Conservation (phyloP, 2,113 vertebrate genomes). For the Orycteropus afer region DNA sequence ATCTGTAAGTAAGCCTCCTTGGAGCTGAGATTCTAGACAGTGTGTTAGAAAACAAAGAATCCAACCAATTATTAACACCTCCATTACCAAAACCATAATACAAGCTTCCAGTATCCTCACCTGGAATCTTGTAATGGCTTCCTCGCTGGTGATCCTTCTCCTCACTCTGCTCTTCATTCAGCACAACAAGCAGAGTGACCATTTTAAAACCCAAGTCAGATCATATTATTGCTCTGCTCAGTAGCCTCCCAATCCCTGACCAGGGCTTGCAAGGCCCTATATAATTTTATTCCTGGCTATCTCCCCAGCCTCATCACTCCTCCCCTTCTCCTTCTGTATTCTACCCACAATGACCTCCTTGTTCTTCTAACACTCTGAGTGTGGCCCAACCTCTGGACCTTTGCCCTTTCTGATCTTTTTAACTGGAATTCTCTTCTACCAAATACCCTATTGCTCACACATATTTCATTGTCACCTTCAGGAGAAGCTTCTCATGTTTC, state of each 20-base stretch:
- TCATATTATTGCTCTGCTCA: neutral
- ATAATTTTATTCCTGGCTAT: neutral
- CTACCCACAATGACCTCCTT: neutral
- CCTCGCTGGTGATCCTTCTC: rapidly evolving
- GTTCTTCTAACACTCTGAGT: too few species aligned
- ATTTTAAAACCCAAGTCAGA: neutral
- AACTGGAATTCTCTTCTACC: neutral
- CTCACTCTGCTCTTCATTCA: neutral
- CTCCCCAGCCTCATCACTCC: neutral
- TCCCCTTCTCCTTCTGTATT: neutral
- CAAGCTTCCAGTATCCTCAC: too few species aligned
- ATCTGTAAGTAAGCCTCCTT: neutral
- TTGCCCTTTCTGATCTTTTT: neutral
- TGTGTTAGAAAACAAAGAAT: neutral
- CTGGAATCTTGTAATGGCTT: neutral
- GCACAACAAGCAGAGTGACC: neutral
- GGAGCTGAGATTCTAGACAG: neutral
- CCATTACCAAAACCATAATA: neutral
- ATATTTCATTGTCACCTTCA: neutral
- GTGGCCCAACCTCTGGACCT: neutral
- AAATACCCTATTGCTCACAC: neutral
- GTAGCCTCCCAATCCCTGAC: neutral
- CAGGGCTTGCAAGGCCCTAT: neutral
- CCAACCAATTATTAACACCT: neutral
- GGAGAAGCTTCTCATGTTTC: neutral